Evolutionary conservation across 2,888 invertebrate species (phyloP), one percentile per base, ranked within the genome.

Genomic region (Archips xylosteana): DNA sequence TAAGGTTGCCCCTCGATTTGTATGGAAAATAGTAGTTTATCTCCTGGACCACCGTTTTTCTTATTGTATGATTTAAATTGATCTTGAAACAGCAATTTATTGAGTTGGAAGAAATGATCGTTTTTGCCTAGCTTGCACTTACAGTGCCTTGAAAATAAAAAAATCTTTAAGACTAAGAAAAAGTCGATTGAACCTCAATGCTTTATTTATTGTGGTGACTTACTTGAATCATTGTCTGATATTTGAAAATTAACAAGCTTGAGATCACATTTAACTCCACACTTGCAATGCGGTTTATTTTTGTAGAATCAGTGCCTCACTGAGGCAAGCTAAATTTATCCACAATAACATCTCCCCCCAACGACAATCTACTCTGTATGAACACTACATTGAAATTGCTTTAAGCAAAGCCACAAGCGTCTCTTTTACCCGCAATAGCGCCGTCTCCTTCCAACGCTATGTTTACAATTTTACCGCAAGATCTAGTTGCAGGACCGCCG

Each of bases 381-480:
- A 84, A 83, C 82, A 83, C 75, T 65, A 75, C 76, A 78, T 74
- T 23, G 39, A 6, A 6, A 39, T 39, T 73, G 78, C 76, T 75
- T 78, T 70, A 83, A 83, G 85, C 87, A 87, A 84, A 88, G 78
- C 78, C 72, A 76, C 75, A 69, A 54, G 76, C 75, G 63, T 89
- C 90, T 76, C 85, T 77, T 76, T 89, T 87, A 67, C 67, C 15
- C 78, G 54, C 76, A 6, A 79, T 87, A 85, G 71, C 70, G 74
- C 77, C 65, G 67, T 87, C 86, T 79, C 82, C 73, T 70, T 87
- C 84, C 42, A 80, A 57, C 85, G 34, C 77, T 78, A 77, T 91
- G 90, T 91, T 92, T 92, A 91, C 86, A 86, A 87, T 88, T 89
- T 89, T 87, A 85, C 84, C 85, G 80, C 80, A 78, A 76, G 74